Evolutionary conservation across 2,113 vertebrate genomes (phyloP).

Genomic region (Cricetomys ansorgei): DNA sequence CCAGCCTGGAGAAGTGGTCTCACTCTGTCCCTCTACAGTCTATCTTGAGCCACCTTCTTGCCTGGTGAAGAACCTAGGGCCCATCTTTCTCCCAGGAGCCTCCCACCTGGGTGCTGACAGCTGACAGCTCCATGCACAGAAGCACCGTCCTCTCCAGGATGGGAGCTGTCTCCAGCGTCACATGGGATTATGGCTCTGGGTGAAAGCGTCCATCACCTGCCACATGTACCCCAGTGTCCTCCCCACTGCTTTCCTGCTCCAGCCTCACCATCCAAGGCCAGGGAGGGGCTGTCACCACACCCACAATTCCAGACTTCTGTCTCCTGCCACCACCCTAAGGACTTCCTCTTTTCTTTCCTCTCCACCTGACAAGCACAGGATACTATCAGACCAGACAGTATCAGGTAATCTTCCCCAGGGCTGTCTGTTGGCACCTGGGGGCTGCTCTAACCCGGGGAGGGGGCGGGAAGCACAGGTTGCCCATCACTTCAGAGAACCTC

Average conservation of each 20-base stretch:
- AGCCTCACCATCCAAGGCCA: not conserved
- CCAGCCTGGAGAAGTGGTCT: not conserved
- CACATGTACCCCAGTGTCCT: not conserved
- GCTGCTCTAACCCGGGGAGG: not conserved
- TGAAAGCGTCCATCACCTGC: not conserved
- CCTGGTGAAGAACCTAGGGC: not conserved
- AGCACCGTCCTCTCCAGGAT: not conserved
- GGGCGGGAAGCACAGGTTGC: not conserved
- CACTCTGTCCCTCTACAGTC: not conserved
- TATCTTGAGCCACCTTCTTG: not conserved
- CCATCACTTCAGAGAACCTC: not conserved
- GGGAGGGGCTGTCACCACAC: not conserved
- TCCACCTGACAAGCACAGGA: slow-evolving; percentile 7
- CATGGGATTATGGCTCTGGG: slow-evolving; percentile 24
- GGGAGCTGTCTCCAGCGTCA: slow-evolving; percentile 22
- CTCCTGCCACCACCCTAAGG: not conserved
- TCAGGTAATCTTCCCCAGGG: not conserved
- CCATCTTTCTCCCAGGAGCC: not conserved
- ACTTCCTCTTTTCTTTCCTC: not conserved
- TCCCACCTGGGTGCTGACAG: not conserved
- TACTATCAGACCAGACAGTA: slow-evolving; percentile 13
- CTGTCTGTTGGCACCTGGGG: not conserved
- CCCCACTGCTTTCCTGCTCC: not conserved
- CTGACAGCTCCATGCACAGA: not conserved
- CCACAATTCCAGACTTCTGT: not conserved